These are phyloP conservation scores for Antedon mediterranea DNA, from an alignment of 53 echinoderm and acorn worm genomes.

Conservation along the genomic window DNA sequence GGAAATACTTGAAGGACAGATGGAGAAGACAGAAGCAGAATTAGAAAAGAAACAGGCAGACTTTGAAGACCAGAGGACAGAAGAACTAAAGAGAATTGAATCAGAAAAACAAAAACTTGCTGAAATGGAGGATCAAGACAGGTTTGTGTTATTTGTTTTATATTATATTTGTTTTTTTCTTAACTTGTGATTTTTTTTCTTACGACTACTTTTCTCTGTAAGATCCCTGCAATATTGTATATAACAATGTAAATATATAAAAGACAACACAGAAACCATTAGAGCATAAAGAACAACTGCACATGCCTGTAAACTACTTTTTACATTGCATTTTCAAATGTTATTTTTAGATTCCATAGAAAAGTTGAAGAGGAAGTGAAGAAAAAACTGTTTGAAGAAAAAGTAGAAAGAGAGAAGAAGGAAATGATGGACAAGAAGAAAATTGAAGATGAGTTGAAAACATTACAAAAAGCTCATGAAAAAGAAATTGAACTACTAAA, in stretches of 20 bases:
- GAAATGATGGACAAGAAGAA: conserved; percentile 28
- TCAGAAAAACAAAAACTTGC: conserved; percentile 43
- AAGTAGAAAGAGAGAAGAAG: conserved; percentile 52
- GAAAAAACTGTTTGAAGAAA: conserved; percentile 61
- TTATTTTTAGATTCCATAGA: conserved; percentile 48
- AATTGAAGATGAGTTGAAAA: conserved; percentile 37
- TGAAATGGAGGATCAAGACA: conserved; percentile 76
- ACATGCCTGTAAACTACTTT: no score
- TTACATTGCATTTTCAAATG: neutral
- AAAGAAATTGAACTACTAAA: conserved; percentile 25
- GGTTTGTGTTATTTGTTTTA: conserved; percentile 19
- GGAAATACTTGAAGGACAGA: conserved; percentile 37
- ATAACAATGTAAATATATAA: no score
- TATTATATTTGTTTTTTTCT: neutral
- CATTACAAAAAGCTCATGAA: conserved; percentile 40
- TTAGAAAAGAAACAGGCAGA: conserved; percentile 40
- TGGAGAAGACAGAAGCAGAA: conserved; percentile 38
- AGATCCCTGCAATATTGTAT: no score
- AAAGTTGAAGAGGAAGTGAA: conserved; percentile 76
- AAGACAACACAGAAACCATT: no score
- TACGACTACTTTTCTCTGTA: no score
- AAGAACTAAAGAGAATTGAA: conserved; percentile 45
- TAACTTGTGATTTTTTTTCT: no score
- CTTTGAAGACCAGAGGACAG: conserved; percentile 59
- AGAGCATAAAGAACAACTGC: no score